Conservation (phyloP, 2,113 vertebrate genomes). For the Stigmatopora nigra region DNA sequence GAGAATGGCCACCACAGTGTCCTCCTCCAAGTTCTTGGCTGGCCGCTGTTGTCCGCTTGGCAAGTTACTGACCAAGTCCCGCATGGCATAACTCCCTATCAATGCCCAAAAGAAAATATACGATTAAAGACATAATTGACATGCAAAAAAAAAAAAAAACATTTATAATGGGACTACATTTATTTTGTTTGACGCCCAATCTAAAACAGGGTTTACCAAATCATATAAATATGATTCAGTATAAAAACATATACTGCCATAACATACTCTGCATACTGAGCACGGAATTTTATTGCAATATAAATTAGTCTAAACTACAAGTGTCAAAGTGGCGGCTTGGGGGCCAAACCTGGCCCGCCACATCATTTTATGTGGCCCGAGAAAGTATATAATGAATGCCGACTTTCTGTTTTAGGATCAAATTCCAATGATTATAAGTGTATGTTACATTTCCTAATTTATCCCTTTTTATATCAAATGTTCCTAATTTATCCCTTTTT, state of each 20-base stretch:
- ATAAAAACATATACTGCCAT: neutral
- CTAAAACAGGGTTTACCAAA: neutral
- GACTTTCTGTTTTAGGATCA: too few relatives aligned
- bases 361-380: too few relatives aligned
- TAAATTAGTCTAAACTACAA: neutral
- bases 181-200: neutral
- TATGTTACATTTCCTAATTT: too few relatives aligned
- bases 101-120: neutral
- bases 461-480: too few relatives aligned
- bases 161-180: neutral
- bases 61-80: slow-evolving; percentile 90
- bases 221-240: neutral
- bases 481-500: too few relatives aligned
- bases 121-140: neutral
- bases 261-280: neutral
- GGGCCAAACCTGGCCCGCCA: too few relatives aligned
- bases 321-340: too few relatives aligned
- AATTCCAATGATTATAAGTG: too few relatives aligned
- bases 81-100: slow-evolving; percentile 94
- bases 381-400: too few relatives aligned
- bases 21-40: slow-evolving; percentile 89
- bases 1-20: slow-evolving; percentile 93
- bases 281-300: neutral
- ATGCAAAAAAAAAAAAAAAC: neutral
- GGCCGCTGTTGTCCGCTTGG: slow-evolving; percentile 83